Conservation (phyloP, 2,113 vertebrate species). For the Micronycteris hirsuta region DNA sequence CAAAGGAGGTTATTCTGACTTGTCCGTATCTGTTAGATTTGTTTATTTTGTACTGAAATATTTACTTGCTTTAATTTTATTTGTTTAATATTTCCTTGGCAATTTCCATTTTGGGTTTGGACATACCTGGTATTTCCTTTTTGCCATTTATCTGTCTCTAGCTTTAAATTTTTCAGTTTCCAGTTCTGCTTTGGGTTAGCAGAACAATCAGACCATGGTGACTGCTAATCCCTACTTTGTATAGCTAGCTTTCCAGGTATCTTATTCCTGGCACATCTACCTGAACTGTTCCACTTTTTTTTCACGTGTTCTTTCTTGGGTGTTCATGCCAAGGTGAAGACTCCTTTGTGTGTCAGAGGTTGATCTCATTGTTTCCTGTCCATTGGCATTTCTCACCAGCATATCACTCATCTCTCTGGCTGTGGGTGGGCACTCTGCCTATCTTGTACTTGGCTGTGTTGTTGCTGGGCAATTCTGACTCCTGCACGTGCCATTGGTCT, state of each 20-base stretch:
- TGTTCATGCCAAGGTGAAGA: neutral
- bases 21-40: neutral
- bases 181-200: neutral
- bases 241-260: neutral
- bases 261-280: neutral
- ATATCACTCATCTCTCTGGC: neutral
- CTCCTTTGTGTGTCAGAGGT: neutral
- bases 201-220: neutral
- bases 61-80: neutral
- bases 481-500: neutral
- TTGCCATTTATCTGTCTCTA: neutral
- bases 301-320: neutral
- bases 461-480: neutral
- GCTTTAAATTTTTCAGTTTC: neutral
- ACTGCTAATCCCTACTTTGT: neutral
- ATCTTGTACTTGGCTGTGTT: neutral
- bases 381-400: neutral
- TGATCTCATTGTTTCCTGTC: neutral
- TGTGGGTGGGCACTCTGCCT: neutral
- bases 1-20: neutral
- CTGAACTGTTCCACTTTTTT: neutral
- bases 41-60: neutral
- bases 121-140: neutral
- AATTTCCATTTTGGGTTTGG: neutral
- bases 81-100: neutral